phyloP scores from a whole-genome alignment of 2,113 vertebrate genomes.

The Odontophorus gujanensis region DNA sequence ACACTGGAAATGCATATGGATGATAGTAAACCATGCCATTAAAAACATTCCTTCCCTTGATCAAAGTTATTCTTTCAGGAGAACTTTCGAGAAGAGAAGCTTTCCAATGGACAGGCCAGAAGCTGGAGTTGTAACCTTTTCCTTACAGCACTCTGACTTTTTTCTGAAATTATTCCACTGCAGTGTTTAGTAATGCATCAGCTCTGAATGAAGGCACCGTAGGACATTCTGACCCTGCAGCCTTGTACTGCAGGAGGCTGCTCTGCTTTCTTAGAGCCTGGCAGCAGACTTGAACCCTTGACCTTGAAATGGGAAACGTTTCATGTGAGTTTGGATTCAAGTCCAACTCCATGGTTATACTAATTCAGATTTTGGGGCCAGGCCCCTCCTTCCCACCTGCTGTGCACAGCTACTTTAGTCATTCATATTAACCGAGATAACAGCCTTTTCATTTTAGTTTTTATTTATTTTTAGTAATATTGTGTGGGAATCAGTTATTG shows the following conservation, averaged over 20 bases:
- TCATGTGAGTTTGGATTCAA: neutral
- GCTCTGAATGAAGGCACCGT: neutral
- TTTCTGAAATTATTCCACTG: neutral
- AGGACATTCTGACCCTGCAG: neutral
- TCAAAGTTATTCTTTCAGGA: neutral
- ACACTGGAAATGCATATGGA: accelerated
- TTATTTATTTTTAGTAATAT: neutral
- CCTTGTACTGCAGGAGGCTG: neutral
- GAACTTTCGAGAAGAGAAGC: neutral
- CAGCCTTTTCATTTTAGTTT: neutral
- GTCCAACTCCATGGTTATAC: neutral
- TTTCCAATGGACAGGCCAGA: neutral
- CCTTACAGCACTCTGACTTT: neutral
- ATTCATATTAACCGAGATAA: neutral
- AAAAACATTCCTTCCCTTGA: neutral
- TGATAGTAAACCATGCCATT: neutral
- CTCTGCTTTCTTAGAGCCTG: conserved; percentile 7
- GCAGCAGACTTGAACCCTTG: conserved; percentile 4
- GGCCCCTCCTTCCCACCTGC: neutral
- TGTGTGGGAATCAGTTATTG: conserved; percentile 21
- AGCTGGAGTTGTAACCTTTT: neutral
- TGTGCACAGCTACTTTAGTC: neutral
- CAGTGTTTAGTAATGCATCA: neutral
- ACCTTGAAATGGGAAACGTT: neutral
- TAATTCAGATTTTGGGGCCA: conserved; percentile 2